phyloP scores from a whole-genome alignment of 2,888 invertebrate species.

The Bhutanitis thaidina region DNA sequence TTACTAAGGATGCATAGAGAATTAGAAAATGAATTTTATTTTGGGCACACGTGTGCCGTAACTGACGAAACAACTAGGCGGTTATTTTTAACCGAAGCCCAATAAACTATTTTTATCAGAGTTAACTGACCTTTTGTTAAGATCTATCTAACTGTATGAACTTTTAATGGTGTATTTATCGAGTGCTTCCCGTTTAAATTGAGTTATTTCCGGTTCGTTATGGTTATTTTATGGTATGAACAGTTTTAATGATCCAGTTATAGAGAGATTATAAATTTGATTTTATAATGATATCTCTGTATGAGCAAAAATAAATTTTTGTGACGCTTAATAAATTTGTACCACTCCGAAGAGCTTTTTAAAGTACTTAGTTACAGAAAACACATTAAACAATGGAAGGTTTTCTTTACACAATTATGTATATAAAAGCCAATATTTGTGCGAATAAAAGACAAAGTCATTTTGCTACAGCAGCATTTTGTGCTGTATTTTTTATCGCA shows the following conservation, averaged over 20 bases:
- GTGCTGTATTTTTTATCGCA: neutral
- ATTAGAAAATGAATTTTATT: neutral
- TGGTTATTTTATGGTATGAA: neutral
- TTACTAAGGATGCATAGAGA: no score
- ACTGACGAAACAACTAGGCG: neutral
- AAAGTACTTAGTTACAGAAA: no score
- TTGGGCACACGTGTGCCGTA: neutral
- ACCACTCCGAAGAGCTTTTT: no score
- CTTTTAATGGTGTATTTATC: slow-evolving; percentile 10
- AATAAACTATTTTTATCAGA: slow-evolving; percentile 15
- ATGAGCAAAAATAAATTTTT: neutral
- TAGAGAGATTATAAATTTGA: neutral
- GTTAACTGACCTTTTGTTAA: slow-evolving; percentile 20
- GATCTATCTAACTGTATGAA: neutral
- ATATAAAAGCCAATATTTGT: neutral
- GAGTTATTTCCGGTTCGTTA: slow-evolving; percentile 6
- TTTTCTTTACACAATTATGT: no score
- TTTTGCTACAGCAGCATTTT: neutral
- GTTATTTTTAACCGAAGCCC: slow-evolving; percentile 4
- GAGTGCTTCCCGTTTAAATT: slow-evolving; percentile 16
- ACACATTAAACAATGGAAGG: no score
- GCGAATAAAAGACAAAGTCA: no score
- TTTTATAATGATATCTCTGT: neutral
- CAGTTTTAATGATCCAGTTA: neutral
- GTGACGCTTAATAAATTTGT: no score